Evolutionary conservation across 2,888 invertebrate genomes (phyloP), one percentile per base, ranked within the genome.

Genomic region (Phlogophora meticulosa): DNA sequence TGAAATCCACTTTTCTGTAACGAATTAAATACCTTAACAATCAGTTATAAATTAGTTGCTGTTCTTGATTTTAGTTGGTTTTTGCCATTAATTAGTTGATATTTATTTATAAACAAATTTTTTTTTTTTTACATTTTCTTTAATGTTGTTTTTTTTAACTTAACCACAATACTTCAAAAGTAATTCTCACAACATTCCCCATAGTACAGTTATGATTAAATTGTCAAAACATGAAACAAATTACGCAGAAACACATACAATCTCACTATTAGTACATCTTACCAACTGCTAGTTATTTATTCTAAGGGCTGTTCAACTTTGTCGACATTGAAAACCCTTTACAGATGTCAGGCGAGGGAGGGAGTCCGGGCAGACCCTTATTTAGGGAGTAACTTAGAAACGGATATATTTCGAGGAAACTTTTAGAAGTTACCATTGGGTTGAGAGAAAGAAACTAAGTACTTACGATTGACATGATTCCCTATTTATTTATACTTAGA

Each of bases 301-400:
- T 73, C 71, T 64, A 45, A 78, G 77, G 77, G 72, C 59, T 75
- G 77, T 59, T 63, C 81, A 85, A 84, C 82, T 89, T 86, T 83
- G 79, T 78, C 78, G 85, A 90, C 87, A 89, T 83, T 74, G 87
- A 87, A 89, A 90, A 88, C 88, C 90, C 90, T 91, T 85, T 87
- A 84, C 86, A 85, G 86, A 86, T 86, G 78, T 78, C 79, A 82
- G 78, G 78, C 69, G 36, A 53, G 20, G 46, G 70, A 85, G 84
- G 86, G 83, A 63, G 72, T 60, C 70, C 70, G 67, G 63, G 76
- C 74, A 74, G 75, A 78, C 86, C 87, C 85, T 85, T 87, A 87
- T 84, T 89, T 87, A 86, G 90, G 88, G 90, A 69, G 89, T 87
- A 87, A 88, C 89, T 88, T 87, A 84, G 89, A 86, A 85, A 90